Percentiles rank a stretch among this genome's conserved stretches.
phyloP scores from a whole-genome alignment of 2,888 invertebrate species.

The Diogma glabrata region DNA sequence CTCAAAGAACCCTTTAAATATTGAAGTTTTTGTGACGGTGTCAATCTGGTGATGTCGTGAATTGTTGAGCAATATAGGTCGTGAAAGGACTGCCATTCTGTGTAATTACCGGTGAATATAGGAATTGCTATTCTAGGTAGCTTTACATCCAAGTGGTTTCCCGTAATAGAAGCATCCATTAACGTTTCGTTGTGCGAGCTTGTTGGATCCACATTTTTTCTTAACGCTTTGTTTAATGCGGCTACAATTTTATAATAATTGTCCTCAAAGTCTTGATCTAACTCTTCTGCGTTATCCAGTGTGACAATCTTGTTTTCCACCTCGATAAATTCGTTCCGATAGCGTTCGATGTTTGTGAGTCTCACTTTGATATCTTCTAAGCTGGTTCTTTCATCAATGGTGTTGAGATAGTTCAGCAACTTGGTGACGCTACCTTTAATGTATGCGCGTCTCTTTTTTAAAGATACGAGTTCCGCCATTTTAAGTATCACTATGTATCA shows the following conservation, averaged over 20 bases:
- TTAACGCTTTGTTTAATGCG: not conserved
- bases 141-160: not conserved
- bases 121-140: not conserved
- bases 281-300: not conserved
- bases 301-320: not conserved
- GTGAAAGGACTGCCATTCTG: not conserved
- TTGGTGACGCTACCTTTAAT: too few species aligned
- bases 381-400: too few species aligned
- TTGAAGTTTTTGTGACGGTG: not conserved
- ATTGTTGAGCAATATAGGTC: not conserved
- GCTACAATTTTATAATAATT: not conserved
- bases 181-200: not conserved
- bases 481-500: too few species aligned
- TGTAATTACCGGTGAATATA: not conserved
- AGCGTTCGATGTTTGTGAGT: not conserved
- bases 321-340: not conserved
- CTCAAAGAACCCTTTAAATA: not conserved
- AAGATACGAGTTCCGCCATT: too few species aligned
- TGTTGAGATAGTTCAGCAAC: too few species aligned
- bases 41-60: not conserved
- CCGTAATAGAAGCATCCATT: not conserved
- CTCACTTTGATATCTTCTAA: not conserved
- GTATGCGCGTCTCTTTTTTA: too few species aligned
- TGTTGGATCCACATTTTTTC: not conserved
- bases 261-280: not conserved